Evolutionary conservation across 2,797 vertebrate species (phyloP), one percentile per base, ranked within the genome.

Genomic region (Microcaecilia unicolor): DNA sequence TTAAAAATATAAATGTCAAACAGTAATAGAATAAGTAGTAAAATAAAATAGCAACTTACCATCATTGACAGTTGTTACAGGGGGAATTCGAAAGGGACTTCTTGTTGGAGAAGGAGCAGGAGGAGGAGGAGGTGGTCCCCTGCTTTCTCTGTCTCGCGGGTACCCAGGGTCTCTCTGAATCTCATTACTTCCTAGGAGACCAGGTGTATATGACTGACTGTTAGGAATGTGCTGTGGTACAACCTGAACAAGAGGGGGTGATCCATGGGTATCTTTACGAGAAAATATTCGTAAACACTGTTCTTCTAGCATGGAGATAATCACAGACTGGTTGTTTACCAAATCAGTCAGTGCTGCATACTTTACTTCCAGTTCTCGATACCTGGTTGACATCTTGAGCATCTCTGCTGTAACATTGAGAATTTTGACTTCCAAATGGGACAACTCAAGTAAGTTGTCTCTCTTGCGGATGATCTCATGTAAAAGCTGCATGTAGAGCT

Each of bases 381-480:
- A 99, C 34, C 85, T 83, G 1, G 92, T 92, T 9, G 91, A 87
- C 61, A 97, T 84, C 32, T 82, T 83, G 58, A 99, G 36, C 94
- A 96, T 98, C 62, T 99, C 95, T 0, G 95, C 91, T 10, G 96
- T 99, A 29, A 92, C 85, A 0, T 99, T 99, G 6, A 99, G 88
- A 56, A 99, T 85, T 21, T 91, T 94, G 63, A 92, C 98, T 70
- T 99, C 95, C 74, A 99, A 50, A 66, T 97, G 92, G 38, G 89
- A 94, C 13, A 99, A 75, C 70, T 99, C 96, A 5, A 99, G 80
- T 1, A 96, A 89, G 58, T 99, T 99, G 62, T 99, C 96, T 11
- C 96, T 78, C 46, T 99, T 99, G 10, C 96, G 85, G 48, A 99
- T 99, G 29, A 99, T 99, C 80, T 99, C 96, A 5, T 99, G 96